Evolutionary conservation across 2,888 invertebrate genomes (phyloP).

Genomic region (Dysmachus trigonus): DNA sequence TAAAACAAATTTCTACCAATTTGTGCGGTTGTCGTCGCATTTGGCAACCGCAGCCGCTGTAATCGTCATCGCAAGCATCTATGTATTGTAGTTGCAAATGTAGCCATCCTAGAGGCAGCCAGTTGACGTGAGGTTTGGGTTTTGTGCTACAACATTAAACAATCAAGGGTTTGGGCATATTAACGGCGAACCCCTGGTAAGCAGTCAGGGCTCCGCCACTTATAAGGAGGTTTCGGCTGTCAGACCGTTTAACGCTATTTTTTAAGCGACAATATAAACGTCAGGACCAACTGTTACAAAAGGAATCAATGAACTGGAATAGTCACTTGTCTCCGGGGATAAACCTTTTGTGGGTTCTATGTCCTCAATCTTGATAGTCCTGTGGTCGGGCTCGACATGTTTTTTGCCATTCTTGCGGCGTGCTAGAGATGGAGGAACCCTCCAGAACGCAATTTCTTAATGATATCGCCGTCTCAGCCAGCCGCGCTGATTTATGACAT

Average conservation of each 20-base stretch:
- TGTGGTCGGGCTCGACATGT: not conserved
- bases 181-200: not conserved
- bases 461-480: conserved; percentile 28
- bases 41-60: not conserved
- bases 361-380: not conserved
- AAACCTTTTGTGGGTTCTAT: conserved; percentile 38
- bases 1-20: conserved; percentile 48
- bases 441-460: conserved; percentile 31
- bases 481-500: conserved; percentile 39
- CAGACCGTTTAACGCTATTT: conserved; percentile 49
- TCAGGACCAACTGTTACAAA: conserved; percentile 66
- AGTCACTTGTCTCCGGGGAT: conserved; percentile 51
- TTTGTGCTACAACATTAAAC: not conserved
- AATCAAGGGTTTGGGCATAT: not conserved
- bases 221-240: conserved; percentile 47
- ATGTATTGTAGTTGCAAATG: not conserved
- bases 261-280: conserved; percentile 55
- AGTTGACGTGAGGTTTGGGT: not conserved
- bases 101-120: not conserved
- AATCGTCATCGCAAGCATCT: not conserved
- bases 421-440: not conserved
- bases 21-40: conserved; percentile 48
- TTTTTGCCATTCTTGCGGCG: not conserved
- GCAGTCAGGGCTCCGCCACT: not conserved
- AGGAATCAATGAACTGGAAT: conserved; percentile 65